Evolutionary conservation across 2,113 vertebrate species (phyloP).

Genomic region (Mesembrinibis cayennensis): DNA sequence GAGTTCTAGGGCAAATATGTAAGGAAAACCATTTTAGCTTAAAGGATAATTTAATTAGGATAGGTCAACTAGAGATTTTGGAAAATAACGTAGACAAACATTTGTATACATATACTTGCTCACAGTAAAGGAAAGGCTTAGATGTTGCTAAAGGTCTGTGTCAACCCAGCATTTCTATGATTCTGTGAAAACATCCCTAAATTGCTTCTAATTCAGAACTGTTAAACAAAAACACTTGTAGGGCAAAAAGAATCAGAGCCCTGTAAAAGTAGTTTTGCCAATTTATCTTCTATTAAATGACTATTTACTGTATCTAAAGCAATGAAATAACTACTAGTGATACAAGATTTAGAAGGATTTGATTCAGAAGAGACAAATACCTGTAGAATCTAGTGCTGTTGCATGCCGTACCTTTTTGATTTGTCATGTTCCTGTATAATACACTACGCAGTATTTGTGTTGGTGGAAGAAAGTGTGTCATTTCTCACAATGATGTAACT

Average conservation of each 20-base stretch:
- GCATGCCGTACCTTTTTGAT: not conserved
- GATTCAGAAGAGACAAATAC: not conserved
- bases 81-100: not conserved
- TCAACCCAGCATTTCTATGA: not conserved
- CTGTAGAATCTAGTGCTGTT: not conserved
- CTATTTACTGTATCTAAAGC: not conserved
- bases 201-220: not conserved
- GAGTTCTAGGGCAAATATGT: not conserved
- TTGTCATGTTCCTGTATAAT: not conserved
- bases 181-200: not conserved
- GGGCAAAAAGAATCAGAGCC: not conserved
- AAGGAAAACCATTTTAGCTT: not conserved
- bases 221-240: not conserved
- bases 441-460: accelerated
- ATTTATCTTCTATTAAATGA: not conserved
- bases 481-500: not conserved
- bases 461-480: not conserved
- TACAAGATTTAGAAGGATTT: not conserved
- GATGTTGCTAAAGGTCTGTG: not conserved
- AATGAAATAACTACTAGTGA: not conserved
- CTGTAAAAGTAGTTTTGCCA: not conserved
- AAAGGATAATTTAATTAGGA: not conserved
- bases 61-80: not conserved
- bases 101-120: not conserved
- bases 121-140: not conserved